Percentiles rank a stretch among this genome's conserved stretches.
phyloP scores from a whole-genome alignment of 2,797 vertebrate genomes.

The Oceanodroma leucorhoa region DNA sequence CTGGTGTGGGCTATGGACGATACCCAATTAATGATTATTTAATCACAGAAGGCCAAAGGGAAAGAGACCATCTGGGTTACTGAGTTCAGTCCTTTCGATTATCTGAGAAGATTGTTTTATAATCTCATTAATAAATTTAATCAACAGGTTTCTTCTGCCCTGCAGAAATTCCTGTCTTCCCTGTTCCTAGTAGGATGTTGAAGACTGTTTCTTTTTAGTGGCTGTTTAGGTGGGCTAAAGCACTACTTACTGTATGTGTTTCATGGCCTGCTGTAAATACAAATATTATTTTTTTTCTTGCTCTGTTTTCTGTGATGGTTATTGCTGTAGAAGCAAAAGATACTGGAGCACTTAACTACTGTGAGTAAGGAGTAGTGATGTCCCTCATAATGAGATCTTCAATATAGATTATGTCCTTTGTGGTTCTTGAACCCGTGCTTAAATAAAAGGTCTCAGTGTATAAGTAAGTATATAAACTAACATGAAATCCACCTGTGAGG shows the following conservation, averaged over 20 bases:
- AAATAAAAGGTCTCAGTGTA: not conserved
- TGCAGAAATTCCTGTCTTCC: not conserved
- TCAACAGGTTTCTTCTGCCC: not conserved
- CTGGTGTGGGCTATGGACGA: not conserved
- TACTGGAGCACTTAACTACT: not conserved
- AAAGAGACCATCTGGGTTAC: not conserved
- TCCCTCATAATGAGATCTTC: not conserved
- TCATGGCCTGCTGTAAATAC: not conserved
- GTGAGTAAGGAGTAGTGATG: not conserved
- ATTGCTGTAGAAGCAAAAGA: not conserved
- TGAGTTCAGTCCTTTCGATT: not conserved
- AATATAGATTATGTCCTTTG: not conserved
- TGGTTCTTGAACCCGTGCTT: not conserved
- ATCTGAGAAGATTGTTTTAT: not conserved
- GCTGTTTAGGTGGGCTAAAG: not conserved
- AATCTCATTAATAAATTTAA: conserved; percentile 9
- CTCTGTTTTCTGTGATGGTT: not conserved
- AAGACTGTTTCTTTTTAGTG: not conserved
- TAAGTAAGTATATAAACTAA: not conserved
- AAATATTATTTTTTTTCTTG: not conserved
- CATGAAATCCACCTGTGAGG: not conserved
- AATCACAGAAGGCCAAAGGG: not conserved
- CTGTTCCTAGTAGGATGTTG: not conserved
- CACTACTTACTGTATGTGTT: not conserved
- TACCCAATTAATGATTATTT: not conserved